Base-by-base conservation (phyloP, 2,113 vertebrate species). In the Zingel zingel region DNA sequence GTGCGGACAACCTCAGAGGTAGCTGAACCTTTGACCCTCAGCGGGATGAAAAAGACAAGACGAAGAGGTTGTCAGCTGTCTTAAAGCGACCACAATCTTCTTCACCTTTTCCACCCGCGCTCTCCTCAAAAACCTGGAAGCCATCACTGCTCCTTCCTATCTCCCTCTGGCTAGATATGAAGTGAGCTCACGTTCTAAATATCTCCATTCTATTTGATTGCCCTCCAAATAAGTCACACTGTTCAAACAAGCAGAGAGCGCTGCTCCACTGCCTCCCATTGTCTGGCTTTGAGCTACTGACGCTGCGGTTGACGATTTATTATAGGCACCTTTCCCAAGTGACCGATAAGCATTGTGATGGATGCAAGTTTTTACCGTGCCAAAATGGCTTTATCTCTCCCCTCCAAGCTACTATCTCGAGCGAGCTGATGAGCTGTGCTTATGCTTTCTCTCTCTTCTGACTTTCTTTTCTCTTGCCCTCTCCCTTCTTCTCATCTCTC, bases 341-440 rank as follows among this genome's bases (percentile, higher is more conserved):
- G 93, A 90, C 91, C 92, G 94, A 95, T 94, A 94, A 94, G 92
- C 89, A 62, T 65, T 83, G 91, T 94, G 91, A 95, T 93, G 92
- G 91, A 95, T 94, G 90, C 91, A 54, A 82, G 92, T 93, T 91
- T 93, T 88, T 69, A 86, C 85, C 54, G 74, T 86, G 90, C 90
- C 92, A 91, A 93, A 94, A 94, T 88, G 88, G 84, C 87, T 92
- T 93, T 93, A 94, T 94, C 93, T 91, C 86, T n/a, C 75, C 81
- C 67, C 85, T 87, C 87, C 79, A 59, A 86, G 91, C 88, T 62
- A 36, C 91, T 91, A 93, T 93, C 89, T 88, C 76, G 6, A 62
- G 71, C 53, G 16, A 66, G 74, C 86, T 89, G 89, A 93, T 92
- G 90, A 92, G 89, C 80, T 82, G 83, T 74, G 77, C 82, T 88